Base-by-base conservation (phyloP, 2,797 vertebrate species). In the Harpagifer antarcticus region DNA sequence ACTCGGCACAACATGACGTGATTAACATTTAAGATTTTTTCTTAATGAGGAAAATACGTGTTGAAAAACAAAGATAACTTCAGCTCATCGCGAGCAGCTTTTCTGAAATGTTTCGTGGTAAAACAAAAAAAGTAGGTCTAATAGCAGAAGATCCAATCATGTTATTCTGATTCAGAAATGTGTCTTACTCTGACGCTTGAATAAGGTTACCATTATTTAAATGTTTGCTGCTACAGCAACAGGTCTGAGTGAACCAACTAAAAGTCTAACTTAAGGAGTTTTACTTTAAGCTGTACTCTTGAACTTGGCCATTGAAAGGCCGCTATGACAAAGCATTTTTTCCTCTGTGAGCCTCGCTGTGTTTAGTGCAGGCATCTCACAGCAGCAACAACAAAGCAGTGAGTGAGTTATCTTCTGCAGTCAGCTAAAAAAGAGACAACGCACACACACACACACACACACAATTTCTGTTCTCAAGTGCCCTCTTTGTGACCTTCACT, bases 291-390 rank as follows among this genome's bases (percentile, higher is more conserved):
- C 42, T 61, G 72, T 59, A 54, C 44, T 81, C 65, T 73, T 71
- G 54, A 72, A 79, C 55, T 13, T 14, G 45, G 54, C 44, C 45
- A 3, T 12, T 64, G 17, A 76, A 67, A 70, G 57, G 66, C 56
- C 43, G 65, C 79, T 61, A 54, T 87, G 89, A 92, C 74, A 16
- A 73, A 60, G 81, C 82, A 63, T 72, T 85, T 86, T 82, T 44
- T 50, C 63, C 53, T 42, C 42, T 0, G 8, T 53, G 57, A 68
- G 59, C 64, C 57, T 63, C 10, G 31, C 78, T 61, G 65, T 72
- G 37, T 78, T 64, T 65, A 83, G 47, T 63, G 85, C 77, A 43
- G 54, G 55, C 12, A 3, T 44, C 79, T 75, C 55, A 59, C 62
- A 53, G 71, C 74, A 71, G 66, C 70, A 65, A 45, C 69, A 83